phyloP scores from a whole-genome alignment of 2,888 invertebrate species.

The Eumerus sabulonum region DNA sequence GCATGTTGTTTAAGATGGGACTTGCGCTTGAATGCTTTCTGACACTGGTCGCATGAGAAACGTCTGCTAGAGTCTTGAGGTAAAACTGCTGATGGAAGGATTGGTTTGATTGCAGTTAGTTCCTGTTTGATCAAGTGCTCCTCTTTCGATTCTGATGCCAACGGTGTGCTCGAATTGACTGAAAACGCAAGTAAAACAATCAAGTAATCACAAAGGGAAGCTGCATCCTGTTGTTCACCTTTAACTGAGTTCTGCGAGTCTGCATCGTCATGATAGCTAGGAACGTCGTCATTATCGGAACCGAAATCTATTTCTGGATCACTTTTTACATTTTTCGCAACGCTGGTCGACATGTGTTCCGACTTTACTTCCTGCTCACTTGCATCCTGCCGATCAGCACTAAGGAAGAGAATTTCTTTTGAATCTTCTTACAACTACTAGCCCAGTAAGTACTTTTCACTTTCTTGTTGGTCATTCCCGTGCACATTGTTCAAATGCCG shows the following conservation, averaged over 20 bases:
- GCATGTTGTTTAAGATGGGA: conserved; percentile 78
- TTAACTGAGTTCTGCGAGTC: conserved; percentile 27
- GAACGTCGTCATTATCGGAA: conserved; percentile 21
- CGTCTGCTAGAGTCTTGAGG: conserved; percentile 73
- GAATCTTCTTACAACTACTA: background rate
- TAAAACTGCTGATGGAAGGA: no score
- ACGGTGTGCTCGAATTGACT: no score
- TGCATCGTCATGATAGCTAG: background rate
- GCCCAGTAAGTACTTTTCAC: background rate
- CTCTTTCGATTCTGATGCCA: no score
- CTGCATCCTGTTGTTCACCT: no score
- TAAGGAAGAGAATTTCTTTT: conserved; percentile 1
- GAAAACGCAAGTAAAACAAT: no score
- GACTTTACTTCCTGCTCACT: background rate
- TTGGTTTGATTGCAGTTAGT: no score
- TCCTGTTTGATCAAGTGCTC: background rate
- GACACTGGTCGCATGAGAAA: conserved; percentile 78
- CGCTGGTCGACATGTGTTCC: no score
- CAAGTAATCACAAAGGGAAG: no score
- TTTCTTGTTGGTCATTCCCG: background rate
- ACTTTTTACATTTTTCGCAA: no score
- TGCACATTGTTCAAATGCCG: conserved; percentile 45
- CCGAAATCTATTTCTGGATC: conserved; percentile 7
- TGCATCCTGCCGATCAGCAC: conserved; percentile 26
- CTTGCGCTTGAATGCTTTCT: conserved; percentile 77